A percentile compares a stretch with the other conserved stretches of the same genome.
phyloP scores from a whole-genome alignment of 1,140 invertebrate genomes.

The Tetragnatha versicolor region DNA sequence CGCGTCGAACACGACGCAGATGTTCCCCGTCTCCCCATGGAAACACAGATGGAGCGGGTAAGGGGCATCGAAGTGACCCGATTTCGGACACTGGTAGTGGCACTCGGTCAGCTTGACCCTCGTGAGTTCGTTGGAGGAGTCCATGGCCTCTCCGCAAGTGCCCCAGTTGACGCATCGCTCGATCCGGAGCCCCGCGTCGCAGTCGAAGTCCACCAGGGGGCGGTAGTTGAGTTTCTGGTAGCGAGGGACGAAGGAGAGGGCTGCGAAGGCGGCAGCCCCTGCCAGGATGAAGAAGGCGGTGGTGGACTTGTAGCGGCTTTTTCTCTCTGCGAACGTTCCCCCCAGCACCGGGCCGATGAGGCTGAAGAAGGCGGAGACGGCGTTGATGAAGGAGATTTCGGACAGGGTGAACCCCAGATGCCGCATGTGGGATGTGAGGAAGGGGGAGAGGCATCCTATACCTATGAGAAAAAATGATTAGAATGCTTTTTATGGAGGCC shows the following conservation, averaged over 20 bases:
- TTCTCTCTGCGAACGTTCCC: slow-evolving; percentile 57
- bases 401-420: slow-evolving; percentile 56
- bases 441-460: slow-evolving; percentile 57
- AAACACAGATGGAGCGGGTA: slow-evolving; percentile 59
- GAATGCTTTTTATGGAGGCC: too few species aligned
- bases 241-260: slow-evolving; percentile 58
- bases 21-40: slow-evolving; percentile 17
- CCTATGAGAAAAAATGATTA: slow-evolving; percentile 20
- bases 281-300: slow-evolving; percentile 49
- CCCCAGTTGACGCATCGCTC: slow-evolving; percentile 58
- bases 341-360: slow-evolving; percentile 54
- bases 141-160: slow-evolving; percentile 53
- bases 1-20: slow-evolving; percentile 54
- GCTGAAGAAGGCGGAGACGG: slow-evolving; percentile 55
- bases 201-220: slow-evolving; percentile 58
- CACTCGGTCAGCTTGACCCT: slow-evolving; percentile 56
- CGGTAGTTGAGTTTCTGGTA: slow-evolving; percentile 49
- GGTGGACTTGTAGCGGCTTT: slow-evolving; percentile 49
- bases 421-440: slow-evolving; percentile 57
- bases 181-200: slow-evolving; percentile 51
- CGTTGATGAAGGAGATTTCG: slow-evolving; percentile 56
- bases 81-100: slow-evolving; percentile 55
- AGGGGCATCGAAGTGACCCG: slow-evolving; percentile 12
- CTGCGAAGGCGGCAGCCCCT: slow-evolving; percentile 48
- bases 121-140: slow-evolving; percentile 48